Conservation (phyloP, 2,113 vertebrate species). For the Genyomyrus donnyi region DNA sequence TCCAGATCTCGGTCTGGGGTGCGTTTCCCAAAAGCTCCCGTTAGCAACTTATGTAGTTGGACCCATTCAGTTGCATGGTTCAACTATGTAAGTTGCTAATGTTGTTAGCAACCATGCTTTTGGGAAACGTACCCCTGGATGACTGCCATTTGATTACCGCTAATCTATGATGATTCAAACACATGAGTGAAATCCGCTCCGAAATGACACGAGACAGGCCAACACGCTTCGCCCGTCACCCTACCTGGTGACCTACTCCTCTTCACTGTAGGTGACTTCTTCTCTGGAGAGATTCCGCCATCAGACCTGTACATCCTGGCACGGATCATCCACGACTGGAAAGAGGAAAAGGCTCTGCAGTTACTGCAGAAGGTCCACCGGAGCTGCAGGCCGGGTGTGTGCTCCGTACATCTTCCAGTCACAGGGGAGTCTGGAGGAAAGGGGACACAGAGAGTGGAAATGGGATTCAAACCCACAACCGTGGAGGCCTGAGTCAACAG, state of each 20-base stretch:
- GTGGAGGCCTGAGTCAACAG: background rate
- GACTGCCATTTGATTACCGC: background rate
- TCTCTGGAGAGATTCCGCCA: slow-evolving; percentile 51
- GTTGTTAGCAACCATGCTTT: too few species aligned
- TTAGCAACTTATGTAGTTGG: too few species aligned
- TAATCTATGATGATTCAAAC: background rate
- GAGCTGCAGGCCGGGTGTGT: slow-evolving; percentile 49
- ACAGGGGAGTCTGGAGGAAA: background rate
- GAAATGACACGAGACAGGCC: background rate
- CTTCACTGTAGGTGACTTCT: slow-evolving; percentile 55
- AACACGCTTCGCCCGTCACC: background rate
- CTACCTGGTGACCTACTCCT: background rate
- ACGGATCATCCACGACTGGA: slow-evolving; percentile 63
- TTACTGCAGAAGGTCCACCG: slow-evolving; percentile 54
- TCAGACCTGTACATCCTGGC: slow-evolving; percentile 60
- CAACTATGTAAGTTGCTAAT: too few species aligned
- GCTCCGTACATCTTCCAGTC: background rate
- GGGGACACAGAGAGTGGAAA: background rate
- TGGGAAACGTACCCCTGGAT: too few species aligned
- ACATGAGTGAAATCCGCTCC: background rate
- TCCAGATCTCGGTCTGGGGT: background rate
- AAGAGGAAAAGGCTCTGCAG: slow-evolving; percentile 50
- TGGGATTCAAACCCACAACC: background rate
- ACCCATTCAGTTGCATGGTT: too few species aligned
- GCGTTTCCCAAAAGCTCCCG: too few species aligned